phyloP scores from a whole-genome alignment of 2,113 vertebrate species.

The Esox niger region DNA sequence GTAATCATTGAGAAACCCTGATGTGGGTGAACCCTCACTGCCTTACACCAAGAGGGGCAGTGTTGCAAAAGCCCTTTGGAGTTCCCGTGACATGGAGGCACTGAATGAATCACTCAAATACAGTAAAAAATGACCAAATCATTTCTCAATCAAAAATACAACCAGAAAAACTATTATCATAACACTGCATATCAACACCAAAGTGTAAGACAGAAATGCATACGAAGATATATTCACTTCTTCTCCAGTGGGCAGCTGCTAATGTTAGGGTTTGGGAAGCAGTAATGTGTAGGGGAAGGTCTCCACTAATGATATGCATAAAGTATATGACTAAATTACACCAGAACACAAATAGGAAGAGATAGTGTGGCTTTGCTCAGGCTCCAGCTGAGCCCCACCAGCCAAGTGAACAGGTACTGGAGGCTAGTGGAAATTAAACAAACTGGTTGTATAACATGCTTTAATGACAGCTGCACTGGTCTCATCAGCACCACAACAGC shows the following conservation, averaged over 20 bases:
- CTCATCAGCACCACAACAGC: too few relatives aligned
- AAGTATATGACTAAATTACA: constrained; percentile 23
- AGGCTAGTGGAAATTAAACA: constrained; percentile 68
- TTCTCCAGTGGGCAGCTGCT: neutral
- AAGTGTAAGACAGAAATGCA: neutral
- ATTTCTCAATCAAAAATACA: neutral
- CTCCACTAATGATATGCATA: constrained; percentile 14
- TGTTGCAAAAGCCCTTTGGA: neutral
- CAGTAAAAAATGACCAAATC: neutral
- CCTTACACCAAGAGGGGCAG: neutral
- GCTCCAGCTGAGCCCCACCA: constrained; percentile 59
- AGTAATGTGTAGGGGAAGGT: neutral
- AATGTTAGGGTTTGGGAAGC: neutral
- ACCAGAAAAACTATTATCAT: neutral
- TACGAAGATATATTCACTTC: neutral
- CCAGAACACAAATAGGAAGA: neutral
- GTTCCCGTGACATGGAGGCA: too few relatives aligned
- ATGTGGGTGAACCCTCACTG: neutral
- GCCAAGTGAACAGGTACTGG: constrained; percentile 53
- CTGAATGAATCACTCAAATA: too few relatives aligned
- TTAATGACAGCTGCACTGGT: constrained; percentile 63
- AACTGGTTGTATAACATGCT: constrained; percentile 61
- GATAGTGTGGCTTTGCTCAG: neutral
- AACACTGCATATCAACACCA: neutral
- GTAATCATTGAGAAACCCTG: constrained; percentile 2